Conservation (phyloP, 2,888 invertebrate species). For the Drosophila rubida region DNA sequence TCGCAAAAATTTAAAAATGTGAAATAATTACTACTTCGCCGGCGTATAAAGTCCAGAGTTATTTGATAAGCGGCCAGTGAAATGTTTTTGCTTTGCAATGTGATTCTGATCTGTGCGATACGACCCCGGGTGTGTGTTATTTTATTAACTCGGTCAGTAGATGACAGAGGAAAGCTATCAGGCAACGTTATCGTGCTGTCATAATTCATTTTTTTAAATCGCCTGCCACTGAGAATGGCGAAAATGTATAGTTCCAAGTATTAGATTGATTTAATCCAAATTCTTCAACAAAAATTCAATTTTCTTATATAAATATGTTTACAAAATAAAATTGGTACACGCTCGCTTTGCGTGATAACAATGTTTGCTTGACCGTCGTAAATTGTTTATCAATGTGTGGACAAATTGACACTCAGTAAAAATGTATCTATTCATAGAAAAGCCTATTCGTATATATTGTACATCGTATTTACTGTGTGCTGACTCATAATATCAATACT, state of each 20-base stretch:
- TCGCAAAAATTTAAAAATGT: constrained; percentile 1
- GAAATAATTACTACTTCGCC: constrained; percentile 8
- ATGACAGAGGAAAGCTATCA: constrained; percentile 31
- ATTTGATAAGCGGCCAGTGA: constrained; percentile 37
- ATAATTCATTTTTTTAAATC: constrained; percentile 49
- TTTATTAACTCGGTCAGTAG: constrained; percentile 45
- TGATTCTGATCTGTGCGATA: constrained; percentile 22
- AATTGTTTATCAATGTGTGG: constrained; percentile 2
- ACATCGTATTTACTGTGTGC: not conserved
- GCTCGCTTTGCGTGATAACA: constrained; percentile 46
- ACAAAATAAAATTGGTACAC: constrained; percentile 24
- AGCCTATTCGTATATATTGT: not conserved
- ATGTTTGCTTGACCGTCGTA: constrained; percentile 27
- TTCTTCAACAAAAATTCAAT: constrained; percentile 16
- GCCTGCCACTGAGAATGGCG: constrained; percentile 8
- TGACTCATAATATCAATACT: not conserved
- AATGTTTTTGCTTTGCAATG: constrained; percentile 20
- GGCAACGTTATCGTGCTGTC: constrained; percentile 35
- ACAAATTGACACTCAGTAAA: constrained; percentile 30
- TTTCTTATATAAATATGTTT: constrained; percentile 22
- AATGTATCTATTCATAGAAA: not conserved
- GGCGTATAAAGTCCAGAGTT: constrained; percentile 26
- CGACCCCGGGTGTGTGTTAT: constrained; percentile 14
- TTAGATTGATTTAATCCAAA: constrained; percentile 42
- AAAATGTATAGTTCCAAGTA: constrained; percentile 21